phyloP scores from a whole-genome alignment of 2,888 invertebrate species.

The Melanostoma mellinum region DNA sequence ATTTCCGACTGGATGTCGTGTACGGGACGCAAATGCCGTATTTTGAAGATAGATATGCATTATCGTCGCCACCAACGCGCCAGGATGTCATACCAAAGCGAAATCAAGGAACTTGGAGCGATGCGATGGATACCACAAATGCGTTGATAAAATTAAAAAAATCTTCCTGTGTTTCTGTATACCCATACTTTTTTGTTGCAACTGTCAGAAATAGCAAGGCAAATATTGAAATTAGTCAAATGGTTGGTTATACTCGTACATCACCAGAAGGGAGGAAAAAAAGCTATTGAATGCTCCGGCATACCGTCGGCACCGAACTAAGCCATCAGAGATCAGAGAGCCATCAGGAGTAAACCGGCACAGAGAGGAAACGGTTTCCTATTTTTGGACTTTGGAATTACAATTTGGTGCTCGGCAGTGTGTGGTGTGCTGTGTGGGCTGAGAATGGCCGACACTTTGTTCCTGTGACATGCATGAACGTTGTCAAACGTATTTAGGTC shows the following conservation, averaged over 20 bases:
- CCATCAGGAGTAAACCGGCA: slow-evolving; percentile 35
- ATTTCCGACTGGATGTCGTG: slow-evolving; percentile 69
- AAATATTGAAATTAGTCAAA: slow-evolving; percentile 65
- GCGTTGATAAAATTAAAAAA: slow-evolving; percentile 38
- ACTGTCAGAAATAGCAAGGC: slow-evolving; percentile 59
- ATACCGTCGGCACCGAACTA: slow-evolving; percentile 17
- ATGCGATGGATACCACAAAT: slow-evolving; percentile 60
- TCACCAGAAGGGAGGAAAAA: slow-evolving; percentile 10
- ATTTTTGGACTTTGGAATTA: slow-evolving; percentile 65
- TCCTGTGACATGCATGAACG: slow-evolving; percentile 48
- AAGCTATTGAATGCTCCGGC: background rate
- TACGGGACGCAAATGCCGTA: slow-evolving; percentile 58
- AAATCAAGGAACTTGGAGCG: slow-evolving; percentile 37
- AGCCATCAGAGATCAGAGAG: slow-evolving; percentile 4
- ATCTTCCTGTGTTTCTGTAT: slow-evolving; percentile 28
- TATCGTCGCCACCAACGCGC: slow-evolving; percentile 57
- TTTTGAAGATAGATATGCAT: slow-evolving; percentile 68
- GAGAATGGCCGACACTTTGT: slow-evolving; percentile 59
- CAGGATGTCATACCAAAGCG: slow-evolving; percentile 3
- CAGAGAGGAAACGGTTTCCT: slow-evolving; percentile 64
- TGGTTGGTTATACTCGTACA: slow-evolving; percentile 1
- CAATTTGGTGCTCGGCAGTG: slow-evolving; percentile 11
- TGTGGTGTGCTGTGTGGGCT: slow-evolving; percentile 17
- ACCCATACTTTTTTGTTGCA: slow-evolving; percentile 32
- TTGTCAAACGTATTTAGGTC: slow-evolving; percentile 51